These are phyloP conservation scores for Mohoua ochrocephala DNA, from an alignment of 2,113 vertebrate species.

Conservation along the genomic window DNA sequence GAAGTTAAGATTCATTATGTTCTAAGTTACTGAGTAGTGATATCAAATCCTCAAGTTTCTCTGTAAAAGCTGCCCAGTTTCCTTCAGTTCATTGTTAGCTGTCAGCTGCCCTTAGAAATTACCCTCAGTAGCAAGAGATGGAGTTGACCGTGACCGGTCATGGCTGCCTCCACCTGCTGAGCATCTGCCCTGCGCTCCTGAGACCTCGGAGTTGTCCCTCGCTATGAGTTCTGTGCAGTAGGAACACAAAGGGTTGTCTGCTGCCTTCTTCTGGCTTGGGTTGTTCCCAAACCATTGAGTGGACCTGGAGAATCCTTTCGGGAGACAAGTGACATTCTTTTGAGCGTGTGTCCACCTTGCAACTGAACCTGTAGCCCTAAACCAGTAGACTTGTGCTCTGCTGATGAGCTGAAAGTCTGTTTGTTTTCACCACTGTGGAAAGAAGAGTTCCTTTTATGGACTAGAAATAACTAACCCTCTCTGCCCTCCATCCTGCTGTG, in stretches of 20 bases:
- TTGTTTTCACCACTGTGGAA: background rate
- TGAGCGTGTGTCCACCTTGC: background rate
- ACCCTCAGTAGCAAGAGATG: rapidly evolving
- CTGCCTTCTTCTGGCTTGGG: background rate
- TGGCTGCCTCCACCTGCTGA: background rate
- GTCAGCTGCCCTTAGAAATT: background rate
- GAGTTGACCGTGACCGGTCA: background rate
- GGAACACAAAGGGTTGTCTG: background rate
- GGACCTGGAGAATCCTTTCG: background rate
- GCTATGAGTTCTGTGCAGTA: background rate
- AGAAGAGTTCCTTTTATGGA: background rate
- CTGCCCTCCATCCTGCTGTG: background rate
- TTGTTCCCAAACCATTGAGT: background rate
- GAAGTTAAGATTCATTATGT: background rate
- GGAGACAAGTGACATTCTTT: background rate
- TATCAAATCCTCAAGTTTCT: background rate
- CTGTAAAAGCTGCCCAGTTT: background rate
- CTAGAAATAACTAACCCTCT: background rate
- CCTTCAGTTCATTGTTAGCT: background rate
- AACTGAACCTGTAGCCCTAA: background rate
- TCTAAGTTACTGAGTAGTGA: background rate
- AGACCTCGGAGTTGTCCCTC: background rate
- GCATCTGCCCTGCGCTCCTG: rapidly evolving
- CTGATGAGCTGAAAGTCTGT: background rate
- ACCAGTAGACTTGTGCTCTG: background rate